A percentile compares a stretch with the other conserved stretches of the same genome.
Conservation (phyloP, 2,888 invertebrate species). For the Drosophila meridionalis region DNA sequence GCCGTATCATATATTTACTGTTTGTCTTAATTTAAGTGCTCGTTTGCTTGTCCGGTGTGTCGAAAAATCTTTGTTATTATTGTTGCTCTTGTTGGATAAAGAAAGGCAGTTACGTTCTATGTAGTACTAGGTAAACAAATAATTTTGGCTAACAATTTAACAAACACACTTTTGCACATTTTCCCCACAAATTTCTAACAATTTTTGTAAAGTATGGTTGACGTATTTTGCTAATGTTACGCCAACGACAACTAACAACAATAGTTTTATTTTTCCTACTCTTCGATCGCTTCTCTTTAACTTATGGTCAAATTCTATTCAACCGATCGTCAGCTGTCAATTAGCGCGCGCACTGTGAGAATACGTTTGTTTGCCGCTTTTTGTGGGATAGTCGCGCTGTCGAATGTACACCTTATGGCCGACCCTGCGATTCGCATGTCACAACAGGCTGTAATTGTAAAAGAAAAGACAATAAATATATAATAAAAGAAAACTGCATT, state of each 20-base stretch:
- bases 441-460: conserved; percentile 47
- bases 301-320: conserved; percentile 48
- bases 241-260: conserved; percentile 40
- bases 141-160: conserved; percentile 80
- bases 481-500: conserved; percentile 17
- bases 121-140: conserved; percentile 72
- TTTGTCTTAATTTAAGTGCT: conserved; percentile 43
- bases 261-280: conserved; percentile 11
- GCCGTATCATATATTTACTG: conserved; percentile 25
- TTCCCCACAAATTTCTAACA: conserved; percentile 57
- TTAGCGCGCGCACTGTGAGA: conserved; percentile 30
- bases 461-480: conserved; percentile 34
- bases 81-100: conserved; percentile 36
- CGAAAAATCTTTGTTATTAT: conserved; percentile 32
- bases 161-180: conserved; percentile 79
- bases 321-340: conserved; percentile 47
- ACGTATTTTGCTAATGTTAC: conserved; percentile 50
- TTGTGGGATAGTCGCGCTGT: conserved; percentile 20
- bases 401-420: conserved; percentile 45
- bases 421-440: conserved; percentile 34
- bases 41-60: conserved; percentile 33
- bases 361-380: conserved; percentile 22
- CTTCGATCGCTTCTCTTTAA: conserved; percentile 14
- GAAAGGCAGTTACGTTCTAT: conserved; percentile 64
- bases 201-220: conserved; percentile 46